phyloP scores from a whole-genome alignment of 2,888 invertebrate species.

The Gymnocheta viridis region DNA sequence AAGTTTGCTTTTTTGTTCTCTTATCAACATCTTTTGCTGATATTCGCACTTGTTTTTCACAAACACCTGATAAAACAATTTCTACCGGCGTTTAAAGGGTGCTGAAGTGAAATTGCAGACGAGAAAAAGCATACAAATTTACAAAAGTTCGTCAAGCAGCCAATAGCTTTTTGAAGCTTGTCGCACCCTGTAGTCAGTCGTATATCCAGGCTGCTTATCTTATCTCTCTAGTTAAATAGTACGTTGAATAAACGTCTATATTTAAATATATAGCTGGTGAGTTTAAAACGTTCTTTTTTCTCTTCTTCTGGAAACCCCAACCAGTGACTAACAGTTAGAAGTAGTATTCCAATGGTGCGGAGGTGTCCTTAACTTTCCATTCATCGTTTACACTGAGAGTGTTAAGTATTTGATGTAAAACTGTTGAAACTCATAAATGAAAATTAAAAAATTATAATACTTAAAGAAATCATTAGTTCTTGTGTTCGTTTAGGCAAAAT shows the following conservation, averaged over 20 bases:
- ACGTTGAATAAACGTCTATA: neutral
- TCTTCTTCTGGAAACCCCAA: neutral
- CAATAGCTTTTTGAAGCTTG: neutral
- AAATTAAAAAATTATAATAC: too few relatives aligned
- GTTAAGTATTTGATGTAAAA: too few relatives aligned
- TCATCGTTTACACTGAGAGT: neutral
- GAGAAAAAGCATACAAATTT: neutral
- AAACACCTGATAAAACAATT: constrained; percentile 67
- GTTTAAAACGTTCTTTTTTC: neutral
- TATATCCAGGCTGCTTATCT: constrained; percentile 19
- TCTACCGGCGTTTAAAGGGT: constrained; percentile 55
- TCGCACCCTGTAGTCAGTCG: neutral
- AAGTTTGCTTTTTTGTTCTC: constrained; percentile 24
- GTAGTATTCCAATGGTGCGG: neutral
- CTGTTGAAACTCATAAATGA: too few relatives aligned
- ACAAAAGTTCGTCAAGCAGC: neutral
- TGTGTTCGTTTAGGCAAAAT: too few relatives aligned
- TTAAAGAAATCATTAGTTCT: too few relatives aligned
- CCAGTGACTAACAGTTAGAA: constrained; percentile 36
- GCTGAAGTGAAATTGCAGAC: neutral
- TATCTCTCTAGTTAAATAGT: constrained; percentile 17
- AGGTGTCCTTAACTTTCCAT: neutral
- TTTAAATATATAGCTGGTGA: neutral
- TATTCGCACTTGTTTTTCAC: constrained; percentile 24
- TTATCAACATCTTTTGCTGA: constrained; percentile 57